Base-by-base conservation (phyloP, 1,140 invertebrate species). In the Bombus superbus region DNA sequence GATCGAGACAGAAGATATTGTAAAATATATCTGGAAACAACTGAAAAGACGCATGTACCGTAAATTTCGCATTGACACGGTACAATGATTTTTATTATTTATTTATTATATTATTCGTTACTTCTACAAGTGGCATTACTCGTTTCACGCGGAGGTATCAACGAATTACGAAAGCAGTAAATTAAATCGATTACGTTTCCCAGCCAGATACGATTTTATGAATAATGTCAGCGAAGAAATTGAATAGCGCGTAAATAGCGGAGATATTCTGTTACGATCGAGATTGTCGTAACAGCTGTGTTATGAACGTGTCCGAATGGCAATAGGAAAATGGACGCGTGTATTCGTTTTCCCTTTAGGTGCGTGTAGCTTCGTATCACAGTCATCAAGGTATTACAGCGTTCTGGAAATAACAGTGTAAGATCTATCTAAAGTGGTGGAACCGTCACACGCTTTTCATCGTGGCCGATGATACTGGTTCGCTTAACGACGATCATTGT, bases 391-490 rank as follows among this genome's bases (percentile, higher is more conserved):
- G 13, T 38, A 76, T 76, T 76, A 59, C 53, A 40, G 53, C 74
- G 74, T 76, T 57, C 35, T 59, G 3, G 74, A 76, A 76, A 76
- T 76, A 57, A 59, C 35, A 76, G 74, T 57, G 74, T 59, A 76
- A 57, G 74, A 32, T 28, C 32, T 57, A 57, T 57, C 74, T 76
- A 59, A 57, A 59, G 53, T 76, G 44, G 25, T 59, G 35, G 53
- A 59, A 76, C 53, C 74, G 74, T 76, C 74, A 59, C 53, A 76
- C 53, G 73, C 4, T 74, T 74, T 74, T 53, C 73, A 35, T 74
- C 42, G n/a, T 47, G 44, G 25, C 25, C 44, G 44, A 74, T 35
- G 44, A 47, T 74, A 74, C 73, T 35, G 25, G 32, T 47, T 53
- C 42, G 44, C 32, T 53, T 42, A 47, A 74, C 42, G 42, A 47